phyloP scores from a whole-genome alignment of 2,888 invertebrate species.

The Rotaria socialis region DNA sequence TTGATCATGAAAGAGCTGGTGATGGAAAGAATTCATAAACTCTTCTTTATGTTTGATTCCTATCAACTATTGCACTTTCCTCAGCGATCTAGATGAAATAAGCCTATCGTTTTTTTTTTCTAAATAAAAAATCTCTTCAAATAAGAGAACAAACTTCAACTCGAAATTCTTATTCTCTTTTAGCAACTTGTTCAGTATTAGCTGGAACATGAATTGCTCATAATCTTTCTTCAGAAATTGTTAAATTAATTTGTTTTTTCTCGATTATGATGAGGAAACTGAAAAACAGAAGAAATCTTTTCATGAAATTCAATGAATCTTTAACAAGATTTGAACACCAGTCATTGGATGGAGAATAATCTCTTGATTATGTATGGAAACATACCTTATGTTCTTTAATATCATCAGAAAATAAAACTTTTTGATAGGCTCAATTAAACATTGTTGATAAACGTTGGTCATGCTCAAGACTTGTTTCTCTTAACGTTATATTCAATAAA shows the following conservation, averaged over 20 bases:
- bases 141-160: background rate
- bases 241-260: background rate
- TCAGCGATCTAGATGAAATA: background rate
- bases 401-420: background rate
- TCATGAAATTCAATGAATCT: no score
- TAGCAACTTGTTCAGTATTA: conserved; percentile 1
- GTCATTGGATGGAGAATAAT: background rate
- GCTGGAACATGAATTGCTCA: background rate
- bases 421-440: background rate
- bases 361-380: background rate
- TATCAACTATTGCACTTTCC: background rate
- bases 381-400: background rate
- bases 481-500: conserved; percentile 19
- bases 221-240: background rate
- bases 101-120: no score
- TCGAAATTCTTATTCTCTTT: background rate
- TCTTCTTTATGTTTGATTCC: conserved; percentile 16
- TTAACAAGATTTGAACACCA: no score
- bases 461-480: background rate
- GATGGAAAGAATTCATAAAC: background rate
- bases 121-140: no score
- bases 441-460: background rate
- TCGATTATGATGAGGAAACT: background rate
- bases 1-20: background rate
- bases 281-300: background rate